Conservation (phyloP, 2,888 invertebrate genomes). For the Chromoteleia sp. region DNA sequence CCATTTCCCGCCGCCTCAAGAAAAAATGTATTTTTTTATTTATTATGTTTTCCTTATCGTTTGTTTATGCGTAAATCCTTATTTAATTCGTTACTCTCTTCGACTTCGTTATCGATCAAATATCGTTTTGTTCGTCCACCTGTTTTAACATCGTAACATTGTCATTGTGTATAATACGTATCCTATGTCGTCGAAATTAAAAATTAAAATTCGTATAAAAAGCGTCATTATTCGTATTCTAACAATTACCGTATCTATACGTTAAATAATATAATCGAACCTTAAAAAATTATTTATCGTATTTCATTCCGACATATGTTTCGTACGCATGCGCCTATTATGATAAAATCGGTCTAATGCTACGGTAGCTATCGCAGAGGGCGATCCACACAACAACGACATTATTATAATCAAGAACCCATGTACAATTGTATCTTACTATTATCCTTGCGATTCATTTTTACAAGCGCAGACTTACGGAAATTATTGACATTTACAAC, state of each 20-base stretch:
- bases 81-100: constrained; percentile 66
- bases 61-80: constrained; percentile 31
- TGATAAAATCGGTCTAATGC: constrained; percentile 68
- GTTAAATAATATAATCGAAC: constrained; percentile 79
- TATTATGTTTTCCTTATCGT: constrained; percentile 12
- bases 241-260: constrained; percentile 77
- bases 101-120: constrained; percentile 61
- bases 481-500: constrained; percentile 61
- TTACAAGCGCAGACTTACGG: constrained; percentile 54
- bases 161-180: constrained; percentile 77
- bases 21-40: constrained; percentile 26
- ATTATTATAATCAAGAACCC: constrained; percentile 62
- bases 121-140: constrained; percentile 52
- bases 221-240: constrained; percentile 82
- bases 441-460: constrained; percentile 24
- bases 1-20: constrained; percentile 69
- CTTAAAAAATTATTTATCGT: constrained; percentile 81
- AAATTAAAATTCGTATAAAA: constrained; percentile 85
- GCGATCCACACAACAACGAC: constrained; percentile 59
- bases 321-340: constrained; percentile 53
- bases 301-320: constrained; percentile 49
- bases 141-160: constrained; percentile 75
- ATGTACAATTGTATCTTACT: constrained; percentile 57
- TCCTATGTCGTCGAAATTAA: constrained; percentile 81
- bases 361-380: constrained; percentile 57